Conservation (phyloP, 1,140 invertebrate species). For the Conus ventricosus region DNA sequence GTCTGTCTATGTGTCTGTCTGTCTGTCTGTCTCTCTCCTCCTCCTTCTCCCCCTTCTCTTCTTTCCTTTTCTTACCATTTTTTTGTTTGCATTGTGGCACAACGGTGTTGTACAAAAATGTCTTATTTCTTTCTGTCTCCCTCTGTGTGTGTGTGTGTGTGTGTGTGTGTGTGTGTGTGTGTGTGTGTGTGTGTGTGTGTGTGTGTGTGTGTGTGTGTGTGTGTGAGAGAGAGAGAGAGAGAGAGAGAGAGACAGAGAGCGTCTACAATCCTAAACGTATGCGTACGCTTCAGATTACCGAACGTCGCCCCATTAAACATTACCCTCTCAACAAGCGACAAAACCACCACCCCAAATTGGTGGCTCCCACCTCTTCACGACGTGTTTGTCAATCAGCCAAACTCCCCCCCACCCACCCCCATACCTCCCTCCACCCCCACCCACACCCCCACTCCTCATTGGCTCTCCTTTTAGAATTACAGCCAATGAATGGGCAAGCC, state of each 20-base stretch:
- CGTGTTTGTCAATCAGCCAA: neutral
- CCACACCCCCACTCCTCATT: neutral
- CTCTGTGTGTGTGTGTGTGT: neutral
- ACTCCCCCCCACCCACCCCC: neutral
- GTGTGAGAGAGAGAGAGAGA: conserved; percentile 20
- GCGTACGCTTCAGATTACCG: neutral
- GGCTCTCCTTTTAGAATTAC: neutral
- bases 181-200: no score
- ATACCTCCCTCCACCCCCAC: no score
- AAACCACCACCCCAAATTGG: neutral
- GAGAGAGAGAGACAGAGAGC: neutral
- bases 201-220: neutral
- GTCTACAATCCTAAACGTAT: neutral
- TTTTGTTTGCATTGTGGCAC: no score
- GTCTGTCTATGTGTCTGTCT: no score
- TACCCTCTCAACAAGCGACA: neutral
- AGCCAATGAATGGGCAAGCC: neutral
- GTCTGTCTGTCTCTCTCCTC: no score
- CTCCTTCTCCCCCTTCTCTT: no score
- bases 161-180: neutral
- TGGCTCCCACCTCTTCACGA: neutral
- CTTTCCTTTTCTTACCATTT: no score
- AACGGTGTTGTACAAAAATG: no score
- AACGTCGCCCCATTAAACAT: neutral
- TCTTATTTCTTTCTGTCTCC: no score